Base-by-base conservation (phyloP, 2,113 vertebrate species). In the Panthera leo region DNA sequence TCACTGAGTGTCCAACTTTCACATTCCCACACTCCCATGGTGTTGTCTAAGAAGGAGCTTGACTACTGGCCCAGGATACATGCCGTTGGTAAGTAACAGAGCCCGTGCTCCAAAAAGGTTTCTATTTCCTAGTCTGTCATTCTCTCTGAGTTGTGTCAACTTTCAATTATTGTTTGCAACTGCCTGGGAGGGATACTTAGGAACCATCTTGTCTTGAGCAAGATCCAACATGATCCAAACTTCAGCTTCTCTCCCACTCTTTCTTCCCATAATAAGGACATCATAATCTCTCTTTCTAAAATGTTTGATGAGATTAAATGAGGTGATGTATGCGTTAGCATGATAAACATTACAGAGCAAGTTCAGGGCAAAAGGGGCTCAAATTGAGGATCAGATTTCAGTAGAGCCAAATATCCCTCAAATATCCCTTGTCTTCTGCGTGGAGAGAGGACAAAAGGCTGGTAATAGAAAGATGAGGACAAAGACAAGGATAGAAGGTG, bases 211-310 rank as follows among this genome's bases (percentile, higher is more conserved):
- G 3, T 23, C 27, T 31, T 36, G 8, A 90, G 12, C 16, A 76
- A 68, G 12, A 83, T 29, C 85, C 34, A 36, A 34, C 4, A 4
- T 34, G 10, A 36, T 39, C 23, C 34, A 5, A 5, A 31, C 25
- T 7, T 83, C 36, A 48, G 15, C 39, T 85, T 48, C 29, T 21
- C 53, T 18, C 39, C 25, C 42, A 34, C 6, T 18, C 8, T 63
- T 61, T 9, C 12, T 6, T 58, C 61, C 31, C 10, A 0, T 71
- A n/a, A 51, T 5, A 78, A 21, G 2, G 15, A 45, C 23, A 39
- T 73, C 9, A 42, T 55, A 79, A 92, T 80, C 29, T 78, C 58
- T 65, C 14, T 15, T 71, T 75, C 63, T 23, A 89, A 71, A 55
- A 34, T 12, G 2, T 53, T 21, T 65, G 13, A 25, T 3, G 48